These are phyloP conservation scores for Mastomys coucha DNA, from an alignment of 2,113 vertebrate genomes.

Conservation along the genomic window DNA sequence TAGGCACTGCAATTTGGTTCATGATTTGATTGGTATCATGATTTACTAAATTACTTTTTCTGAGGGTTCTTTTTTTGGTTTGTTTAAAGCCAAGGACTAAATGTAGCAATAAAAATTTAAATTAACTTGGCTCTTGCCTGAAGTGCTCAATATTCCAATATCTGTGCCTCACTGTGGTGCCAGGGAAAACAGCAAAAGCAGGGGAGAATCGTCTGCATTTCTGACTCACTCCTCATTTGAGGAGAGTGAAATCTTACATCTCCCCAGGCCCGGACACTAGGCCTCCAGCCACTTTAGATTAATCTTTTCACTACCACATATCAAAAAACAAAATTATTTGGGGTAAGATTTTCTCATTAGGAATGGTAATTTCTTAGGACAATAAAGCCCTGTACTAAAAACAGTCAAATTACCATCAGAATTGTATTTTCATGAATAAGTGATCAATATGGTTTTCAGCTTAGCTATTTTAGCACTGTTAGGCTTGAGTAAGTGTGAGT, in stretches of 20 bases:
- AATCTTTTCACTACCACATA: constrained; percentile 35
- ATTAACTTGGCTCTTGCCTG: constrained; percentile 71
- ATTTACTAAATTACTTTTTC: constrained; percentile 75
- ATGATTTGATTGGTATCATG: constrained; percentile 63
- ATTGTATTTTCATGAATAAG: constrained; percentile 63
- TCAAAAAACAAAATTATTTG: constrained; percentile 56
- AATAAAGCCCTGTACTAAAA: constrained; percentile 60
- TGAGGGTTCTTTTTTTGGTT: constrained; percentile 59
- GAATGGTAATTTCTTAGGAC: constrained; percentile 61
- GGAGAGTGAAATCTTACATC: constrained; percentile 54
- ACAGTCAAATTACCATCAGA: constrained; percentile 57
- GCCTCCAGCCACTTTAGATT: constrained; percentile 53
- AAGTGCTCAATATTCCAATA: constrained; percentile 52
- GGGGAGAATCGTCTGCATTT: not conserved
- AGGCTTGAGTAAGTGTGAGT: constrained; percentile 35
- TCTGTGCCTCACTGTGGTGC: constrained; percentile 3
- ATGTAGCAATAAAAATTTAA: constrained; percentile 79
- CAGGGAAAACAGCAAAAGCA: constrained; percentile 53
- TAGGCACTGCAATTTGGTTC: constrained; percentile 63
- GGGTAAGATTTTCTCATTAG: constrained; percentile 53
- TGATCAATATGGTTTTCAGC: constrained; percentile 20
- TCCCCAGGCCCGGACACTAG: constrained; percentile 34
- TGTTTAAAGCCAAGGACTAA: constrained; percentile 75
- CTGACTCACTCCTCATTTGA: constrained; percentile 65
- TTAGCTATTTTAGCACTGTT: constrained; percentile 42